Evolutionary conservation across 2,888 invertebrate species (phyloP).

Genomic region (Anorthoa munda): DNA sequence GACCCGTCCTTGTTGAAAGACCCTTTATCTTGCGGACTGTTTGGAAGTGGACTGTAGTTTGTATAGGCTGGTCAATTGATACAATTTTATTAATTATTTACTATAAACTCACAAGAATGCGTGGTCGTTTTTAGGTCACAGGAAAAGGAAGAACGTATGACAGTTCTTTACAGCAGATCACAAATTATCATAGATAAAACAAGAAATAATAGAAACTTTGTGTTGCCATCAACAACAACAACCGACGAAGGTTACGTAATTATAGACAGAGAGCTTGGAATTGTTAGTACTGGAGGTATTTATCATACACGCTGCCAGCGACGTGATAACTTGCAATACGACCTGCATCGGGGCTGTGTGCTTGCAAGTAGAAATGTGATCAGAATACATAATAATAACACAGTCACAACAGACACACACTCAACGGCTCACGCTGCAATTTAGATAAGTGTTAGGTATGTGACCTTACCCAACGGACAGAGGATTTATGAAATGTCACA

Average conservation of each 20-base stretch:
- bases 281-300: slow-evolving; percentile 63
- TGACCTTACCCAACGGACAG: slow-evolving; percentile 54
- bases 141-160: too few relatives aligned
- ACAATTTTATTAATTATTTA: too few relatives aligned
- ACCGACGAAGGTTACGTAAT: slow-evolving; percentile 71
- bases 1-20: too few relatives aligned
- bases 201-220: too few relatives aligned
- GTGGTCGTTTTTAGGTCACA: too few relatives aligned
- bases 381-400: slow-evolving; percentile 78
- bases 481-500: slow-evolving; percentile 60
- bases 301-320: slow-evolving; percentile 60
- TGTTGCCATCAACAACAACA: too few relatives aligned
- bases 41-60: too few relatives aligned
- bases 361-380: slow-evolving; percentile 82
- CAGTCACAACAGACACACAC: slow-evolving; percentile 66
- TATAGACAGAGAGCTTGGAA: slow-evolving; percentile 67
- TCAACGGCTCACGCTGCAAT: slow-evolving; percentile 70
- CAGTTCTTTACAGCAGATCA: too few relatives aligned
- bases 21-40: too few relatives aligned
- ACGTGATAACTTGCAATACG: slow-evolving; percentile 75
- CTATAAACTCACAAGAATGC: too few relatives aligned
- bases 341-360: slow-evolving; percentile 67
- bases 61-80: too few relatives aligned
- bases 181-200: too few relatives aligned
- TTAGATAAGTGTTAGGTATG: slow-evolving; percentile 68